A percentile compares a stretch with the other conserved stretches of the same genome.
Evolutionary conservation across 2,113 vertebrate genomes (phyloP).

Genomic region (Parus major): DNA sequence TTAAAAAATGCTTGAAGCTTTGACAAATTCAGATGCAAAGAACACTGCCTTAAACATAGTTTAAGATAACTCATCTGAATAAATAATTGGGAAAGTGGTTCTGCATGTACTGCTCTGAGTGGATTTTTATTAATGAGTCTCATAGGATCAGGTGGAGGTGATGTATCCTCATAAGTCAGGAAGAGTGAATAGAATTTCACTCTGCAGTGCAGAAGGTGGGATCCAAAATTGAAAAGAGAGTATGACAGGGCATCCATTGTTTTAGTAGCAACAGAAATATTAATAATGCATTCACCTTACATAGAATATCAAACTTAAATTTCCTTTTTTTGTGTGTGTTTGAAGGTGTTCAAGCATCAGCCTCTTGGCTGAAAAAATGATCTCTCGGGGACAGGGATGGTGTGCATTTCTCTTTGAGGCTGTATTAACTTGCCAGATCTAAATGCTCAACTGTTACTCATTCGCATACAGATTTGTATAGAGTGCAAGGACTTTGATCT

Average conservation of each 20-base stretch:
- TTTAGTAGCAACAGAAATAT: not conserved
- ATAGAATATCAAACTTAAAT: not conserved
- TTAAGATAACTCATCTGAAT: not conserved
- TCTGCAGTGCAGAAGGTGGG: not conserved
- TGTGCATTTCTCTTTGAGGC: not conserved
- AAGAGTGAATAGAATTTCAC: not conserved
- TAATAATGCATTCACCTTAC: not conserved
- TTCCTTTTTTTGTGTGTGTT: not conserved
- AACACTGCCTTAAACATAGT: not conserved
- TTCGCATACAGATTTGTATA: not conserved
- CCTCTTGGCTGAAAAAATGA: not conserved
- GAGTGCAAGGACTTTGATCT: conserved; percentile 13
- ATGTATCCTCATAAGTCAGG: not conserved
- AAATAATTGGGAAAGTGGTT: not conserved
- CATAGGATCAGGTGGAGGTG: not conserved
- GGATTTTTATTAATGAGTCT: not conserved
- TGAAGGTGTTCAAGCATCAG: not conserved
- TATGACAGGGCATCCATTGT: not conserved
- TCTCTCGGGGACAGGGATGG: not conserved
- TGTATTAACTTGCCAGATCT: not conserved
- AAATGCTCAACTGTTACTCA: not conserved
- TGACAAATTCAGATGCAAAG: not conserved
- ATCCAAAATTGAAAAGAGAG: not conserved
- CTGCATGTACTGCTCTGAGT: not conserved
- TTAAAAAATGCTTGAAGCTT: not conserved